Conservation (phyloP, 2,888 invertebrate species). For the Calameuta pallipes region DNA sequence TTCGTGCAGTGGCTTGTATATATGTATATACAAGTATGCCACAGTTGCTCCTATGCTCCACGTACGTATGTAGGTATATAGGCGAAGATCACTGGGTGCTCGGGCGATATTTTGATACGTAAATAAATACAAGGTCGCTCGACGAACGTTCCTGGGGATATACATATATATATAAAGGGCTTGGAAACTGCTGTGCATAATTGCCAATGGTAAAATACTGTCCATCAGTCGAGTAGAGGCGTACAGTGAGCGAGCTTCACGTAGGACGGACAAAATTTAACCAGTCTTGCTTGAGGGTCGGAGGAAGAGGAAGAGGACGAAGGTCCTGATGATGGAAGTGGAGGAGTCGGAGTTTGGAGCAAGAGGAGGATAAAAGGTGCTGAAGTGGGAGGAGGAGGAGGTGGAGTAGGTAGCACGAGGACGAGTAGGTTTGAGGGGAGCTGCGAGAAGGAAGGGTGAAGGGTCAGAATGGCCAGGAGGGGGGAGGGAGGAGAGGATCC, state of each 20-base stretch:
- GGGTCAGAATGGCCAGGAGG: too few species aligned
- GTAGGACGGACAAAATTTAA: too few species aligned
- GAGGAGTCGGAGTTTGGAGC: constrained; percentile 15
- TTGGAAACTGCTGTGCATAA: constrained; percentile 42
- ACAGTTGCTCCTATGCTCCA: background rate
- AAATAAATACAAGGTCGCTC: constrained; percentile 57
- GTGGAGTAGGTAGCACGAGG: constrained; percentile 17
- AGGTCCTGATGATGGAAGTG: constrained; percentile 8
- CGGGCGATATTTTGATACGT: constrained; percentile 50
- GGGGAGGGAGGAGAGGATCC: background rate
- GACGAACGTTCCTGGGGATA: constrained; percentile 42
- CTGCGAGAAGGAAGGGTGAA: background rate
- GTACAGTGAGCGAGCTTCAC: background rate
- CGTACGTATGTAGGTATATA: background rate
- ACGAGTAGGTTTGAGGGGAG: constrained; percentile 24
- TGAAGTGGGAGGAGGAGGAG: background rate
- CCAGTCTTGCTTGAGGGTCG: too few species aligned
- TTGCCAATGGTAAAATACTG: constrained; percentile 17
- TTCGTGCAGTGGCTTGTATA: background rate
- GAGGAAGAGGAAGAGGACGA: too few species aligned
- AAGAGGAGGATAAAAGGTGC: constrained; percentile 8
- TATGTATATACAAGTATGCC: background rate
- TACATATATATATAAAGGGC: constrained; percentile 45
- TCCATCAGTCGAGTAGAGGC: background rate
- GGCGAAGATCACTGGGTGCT: constrained; percentile 16